Evolutionary conservation across 2,888 invertebrate species (phyloP).

Genomic region (Athalia cordata): DNA sequence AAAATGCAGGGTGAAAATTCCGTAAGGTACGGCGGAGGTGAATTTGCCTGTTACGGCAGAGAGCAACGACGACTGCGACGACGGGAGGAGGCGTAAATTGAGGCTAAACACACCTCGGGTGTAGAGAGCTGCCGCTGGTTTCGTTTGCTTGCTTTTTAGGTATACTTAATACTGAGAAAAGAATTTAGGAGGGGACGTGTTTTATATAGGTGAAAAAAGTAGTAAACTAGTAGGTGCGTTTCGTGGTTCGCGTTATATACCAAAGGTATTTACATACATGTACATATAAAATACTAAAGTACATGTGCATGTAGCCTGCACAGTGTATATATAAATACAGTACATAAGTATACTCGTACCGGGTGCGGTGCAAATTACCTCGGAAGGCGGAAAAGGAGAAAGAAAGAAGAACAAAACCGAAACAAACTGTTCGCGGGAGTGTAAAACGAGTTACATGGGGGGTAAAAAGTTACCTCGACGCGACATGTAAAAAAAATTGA

Average conservation of each 20-base stretch:
- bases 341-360: not conserved
- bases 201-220: no score
- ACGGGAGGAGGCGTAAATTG: not conserved
- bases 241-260: constrained; percentile 9
- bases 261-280: no score
- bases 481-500: not conserved
- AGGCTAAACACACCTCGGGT: constrained; percentile 19
- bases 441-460: constrained; percentile 18
- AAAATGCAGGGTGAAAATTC: not conserved
- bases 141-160: no score
- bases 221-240: not conserved
- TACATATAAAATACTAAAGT: no score
- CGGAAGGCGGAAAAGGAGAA: not conserved
- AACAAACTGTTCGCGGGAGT: constrained; percentile 30
- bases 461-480: not conserved
- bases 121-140: no score
- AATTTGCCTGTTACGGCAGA: not conserved
- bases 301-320: no score
- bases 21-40: not conserved
- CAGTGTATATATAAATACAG: no score
- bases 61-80: not conserved
- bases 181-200: constrained; percentile 3
- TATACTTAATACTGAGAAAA: not conserved
- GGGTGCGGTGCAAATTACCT: constrained; percentile 17
- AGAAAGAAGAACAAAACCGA: not conserved